Conservation (phyloP, 2,797 vertebrate species). For the Cygnus olor region DNA sequence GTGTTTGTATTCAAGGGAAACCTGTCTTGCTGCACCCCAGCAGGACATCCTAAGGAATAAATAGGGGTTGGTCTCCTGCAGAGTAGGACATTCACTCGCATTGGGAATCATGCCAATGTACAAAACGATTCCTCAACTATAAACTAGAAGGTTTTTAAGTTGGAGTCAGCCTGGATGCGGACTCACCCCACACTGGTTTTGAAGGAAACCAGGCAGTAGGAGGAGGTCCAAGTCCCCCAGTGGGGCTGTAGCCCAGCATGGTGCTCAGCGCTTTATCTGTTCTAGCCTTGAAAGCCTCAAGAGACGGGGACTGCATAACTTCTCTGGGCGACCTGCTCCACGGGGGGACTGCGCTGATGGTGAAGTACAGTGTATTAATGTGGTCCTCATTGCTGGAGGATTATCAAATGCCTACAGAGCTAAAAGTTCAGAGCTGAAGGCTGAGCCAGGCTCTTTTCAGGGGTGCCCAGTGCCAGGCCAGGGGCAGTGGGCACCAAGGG, state of each 20-base stretch:
- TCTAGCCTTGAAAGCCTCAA: neutral
- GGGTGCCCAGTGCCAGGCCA: too few species aligned
- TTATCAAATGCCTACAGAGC: neutral
- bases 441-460: too few species aligned
- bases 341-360: too few species aligned
- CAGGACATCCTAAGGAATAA: constrained; percentile 31
- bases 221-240: neutral
- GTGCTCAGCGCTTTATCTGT: neutral
- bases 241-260: neutral
- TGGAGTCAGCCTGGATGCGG: neutral
- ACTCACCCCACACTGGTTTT: neutral
- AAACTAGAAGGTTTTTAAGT: neutral
- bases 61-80: neutral
- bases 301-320: too few species aligned
- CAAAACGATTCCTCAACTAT: neutral
- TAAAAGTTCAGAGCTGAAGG: neutral
- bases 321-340: neutral
- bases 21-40: constrained; percentile 17
- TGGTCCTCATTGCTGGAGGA: too few species aligned
- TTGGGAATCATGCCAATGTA: neutral
- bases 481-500: too few species aligned
- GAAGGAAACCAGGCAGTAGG: neutral
- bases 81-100: neutral
- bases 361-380: too few species aligned
- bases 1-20: constrained; percentile 20